Percentiles rank a stretch among this genome's conserved stretches.
phyloP scores from a whole-genome alignment of 2,888 invertebrate species.

The Escarpia spicata region DNA sequence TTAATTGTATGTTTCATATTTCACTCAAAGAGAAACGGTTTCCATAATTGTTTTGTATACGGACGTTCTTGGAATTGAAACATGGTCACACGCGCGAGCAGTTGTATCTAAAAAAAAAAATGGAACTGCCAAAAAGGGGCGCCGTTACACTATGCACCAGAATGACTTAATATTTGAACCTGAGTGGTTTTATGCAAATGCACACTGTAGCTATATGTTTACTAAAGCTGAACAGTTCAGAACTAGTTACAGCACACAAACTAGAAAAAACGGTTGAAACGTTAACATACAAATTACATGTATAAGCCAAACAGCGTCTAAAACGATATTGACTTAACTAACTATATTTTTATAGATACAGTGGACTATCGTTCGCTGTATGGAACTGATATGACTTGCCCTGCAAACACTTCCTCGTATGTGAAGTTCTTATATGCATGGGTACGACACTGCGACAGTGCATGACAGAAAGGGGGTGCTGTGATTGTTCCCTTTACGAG shows the following conservation, averaged over 20 bases:
- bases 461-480: too few relatives aligned
- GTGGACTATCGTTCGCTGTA: too few relatives aligned
- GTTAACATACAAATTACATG: background rate
- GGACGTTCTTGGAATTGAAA: background rate
- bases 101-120: background rate
- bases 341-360: too few relatives aligned
- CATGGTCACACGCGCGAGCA: background rate
- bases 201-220: background rate
- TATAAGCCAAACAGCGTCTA: background rate
- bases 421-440: too few relatives aligned
- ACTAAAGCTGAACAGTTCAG: background rate
- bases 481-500: too few relatives aligned
- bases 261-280: background rate
- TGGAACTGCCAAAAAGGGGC: background rate
- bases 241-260: background rate
- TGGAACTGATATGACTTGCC: too few relatives aligned
- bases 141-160: background rate
- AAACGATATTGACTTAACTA: too few relatives aligned
- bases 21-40: background rate
- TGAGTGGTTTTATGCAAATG: background rate
- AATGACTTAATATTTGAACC: background rate
- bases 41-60: background rate
- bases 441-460: too few relatives aligned
- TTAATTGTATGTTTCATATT: background rate
- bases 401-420: too few relatives aligned